Conservation (phyloP, 2,797 vertebrate genomes). For the Jordanella pulchra region DNA sequence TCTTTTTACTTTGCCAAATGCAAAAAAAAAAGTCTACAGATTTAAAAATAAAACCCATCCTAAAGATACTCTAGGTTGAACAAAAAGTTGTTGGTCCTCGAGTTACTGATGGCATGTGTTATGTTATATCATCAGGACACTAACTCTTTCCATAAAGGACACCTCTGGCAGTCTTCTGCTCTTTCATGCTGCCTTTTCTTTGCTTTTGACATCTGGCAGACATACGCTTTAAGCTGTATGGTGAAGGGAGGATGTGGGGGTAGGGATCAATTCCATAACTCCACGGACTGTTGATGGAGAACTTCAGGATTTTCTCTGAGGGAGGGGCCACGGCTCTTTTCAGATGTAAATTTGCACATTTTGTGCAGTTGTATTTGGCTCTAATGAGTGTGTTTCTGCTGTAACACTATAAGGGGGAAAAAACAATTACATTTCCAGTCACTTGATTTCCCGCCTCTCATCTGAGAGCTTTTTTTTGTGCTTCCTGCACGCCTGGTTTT, state of each 20-base stretch:
- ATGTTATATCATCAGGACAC: constrained; percentile 74
- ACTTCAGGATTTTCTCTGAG: constrained; percentile 38
- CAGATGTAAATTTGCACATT: constrained; percentile 47
- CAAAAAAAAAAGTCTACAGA: no score
- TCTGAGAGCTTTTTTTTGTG: constrained; percentile 38
- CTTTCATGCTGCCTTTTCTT: constrained; percentile 60
- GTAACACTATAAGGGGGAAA: constrained; percentile 8
- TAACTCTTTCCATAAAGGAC: constrained; percentile 74
- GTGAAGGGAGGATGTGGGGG: constrained; percentile 62
- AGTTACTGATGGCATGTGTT: constrained; percentile 71
- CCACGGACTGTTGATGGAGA: constrained; percentile 50
- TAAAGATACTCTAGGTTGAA: constrained; percentile 47
- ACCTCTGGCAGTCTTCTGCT: constrained; percentile 65
- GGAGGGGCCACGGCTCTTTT: constrained; percentile 47
- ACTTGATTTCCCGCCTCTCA: constrained; percentile 69
- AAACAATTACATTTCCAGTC: constrained; percentile 37
- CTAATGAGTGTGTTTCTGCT: constrained; percentile 34
- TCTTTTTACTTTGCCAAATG: constrained; percentile 13
- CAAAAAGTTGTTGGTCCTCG: constrained; percentile 46
- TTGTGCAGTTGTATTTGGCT: constrained; percentile 37
- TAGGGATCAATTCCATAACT: constrained; percentile 67
- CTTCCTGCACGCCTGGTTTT: constrained; percentile 63
- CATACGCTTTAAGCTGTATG: constrained; percentile 66
- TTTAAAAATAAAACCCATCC: constrained; percentile 30
- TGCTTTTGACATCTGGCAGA: constrained; percentile 78